phyloP scores from a whole-genome alignment of 2,113 vertebrate genomes.

The Micromys minutus region DNA sequence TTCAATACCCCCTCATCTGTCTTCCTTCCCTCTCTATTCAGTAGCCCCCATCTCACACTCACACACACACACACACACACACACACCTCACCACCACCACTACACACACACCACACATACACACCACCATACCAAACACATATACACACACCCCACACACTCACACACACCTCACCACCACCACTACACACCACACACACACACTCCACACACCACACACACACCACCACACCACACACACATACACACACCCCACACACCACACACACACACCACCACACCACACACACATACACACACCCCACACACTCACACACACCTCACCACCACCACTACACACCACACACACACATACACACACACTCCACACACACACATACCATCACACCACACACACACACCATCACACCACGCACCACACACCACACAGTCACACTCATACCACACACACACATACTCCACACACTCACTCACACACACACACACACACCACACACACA shows the following conservation, averaged over 20 bases:
- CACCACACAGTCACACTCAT: no score
- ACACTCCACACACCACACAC: not conserved
- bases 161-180: not conserved
- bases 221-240: not conserved
- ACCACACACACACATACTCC: no score
- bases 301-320: fast-evolving
- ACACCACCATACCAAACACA: not conserved
- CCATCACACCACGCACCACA: no score
- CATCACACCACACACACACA: not conserved
- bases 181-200: not conserved
- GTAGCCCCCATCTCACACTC: no score
- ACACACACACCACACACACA: not conserved
- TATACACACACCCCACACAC: not conserved
- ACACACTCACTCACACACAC: not conserved
- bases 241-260: not conserved
- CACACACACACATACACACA: not conserved
- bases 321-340: not conserved
- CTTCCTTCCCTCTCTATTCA: not conserved
- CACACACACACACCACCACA: not conserved
- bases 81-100: not conserved
- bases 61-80: not conserved
- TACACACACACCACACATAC: not conserved
- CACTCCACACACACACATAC: not conserved
- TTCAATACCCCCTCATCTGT: not conserved
- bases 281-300: not conserved